Base-by-base conservation (phyloP, 2,113 vertebrate species). In the Alethe diademata region DNA sequence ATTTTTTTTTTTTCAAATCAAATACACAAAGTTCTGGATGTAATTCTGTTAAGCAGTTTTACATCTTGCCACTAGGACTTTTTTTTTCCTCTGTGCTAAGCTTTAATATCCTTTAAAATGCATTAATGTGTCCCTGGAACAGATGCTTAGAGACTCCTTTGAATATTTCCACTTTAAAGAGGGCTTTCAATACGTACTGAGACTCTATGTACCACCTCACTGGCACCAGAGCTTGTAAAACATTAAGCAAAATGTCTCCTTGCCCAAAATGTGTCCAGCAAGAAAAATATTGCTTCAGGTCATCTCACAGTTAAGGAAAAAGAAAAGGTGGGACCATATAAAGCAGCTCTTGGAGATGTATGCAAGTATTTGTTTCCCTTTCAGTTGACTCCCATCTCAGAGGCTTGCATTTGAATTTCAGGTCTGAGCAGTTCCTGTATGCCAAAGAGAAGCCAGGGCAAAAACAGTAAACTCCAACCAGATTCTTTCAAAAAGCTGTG, bases 111-210 rank as follows among this genome's bases (percentile, higher is more conserved):
- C 93, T 97, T 98, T 97, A 97, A 98, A 97, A 98, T 97, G 97
- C 94, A 98, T 98, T 98, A 98, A 97, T 97, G 47, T 97, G 95
- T 97, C 96, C 76, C 96, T 97, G 97, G 95, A 98, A 98, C 92
- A 97, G 96, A 97, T 15, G 66, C 94, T 98, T 97, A 97, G 92
- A 98, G 96, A 97, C 71, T 97, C 80, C 91, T 98, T 97, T 98
- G 96, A 98, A 98, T 98, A 98, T 98, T 98, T 98, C 92, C 91
- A 97, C 97, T 98, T 98, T 97, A 97, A 98, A 98, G 98, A 97
- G 14, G 87, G 86, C 90, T 97, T 97, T 96, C 94, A 89, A 64
- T 98, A 95, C 94, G 96, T 95, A 95, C 94, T 95, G 86, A 92
- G 82, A 94, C 79, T 97, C 96, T 96, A 61, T 86, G 75, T 92